Evolutionary conservation across 2,797 vertebrate species (phyloP).

Genomic region (Pitangus sulphuratus): DNA sequence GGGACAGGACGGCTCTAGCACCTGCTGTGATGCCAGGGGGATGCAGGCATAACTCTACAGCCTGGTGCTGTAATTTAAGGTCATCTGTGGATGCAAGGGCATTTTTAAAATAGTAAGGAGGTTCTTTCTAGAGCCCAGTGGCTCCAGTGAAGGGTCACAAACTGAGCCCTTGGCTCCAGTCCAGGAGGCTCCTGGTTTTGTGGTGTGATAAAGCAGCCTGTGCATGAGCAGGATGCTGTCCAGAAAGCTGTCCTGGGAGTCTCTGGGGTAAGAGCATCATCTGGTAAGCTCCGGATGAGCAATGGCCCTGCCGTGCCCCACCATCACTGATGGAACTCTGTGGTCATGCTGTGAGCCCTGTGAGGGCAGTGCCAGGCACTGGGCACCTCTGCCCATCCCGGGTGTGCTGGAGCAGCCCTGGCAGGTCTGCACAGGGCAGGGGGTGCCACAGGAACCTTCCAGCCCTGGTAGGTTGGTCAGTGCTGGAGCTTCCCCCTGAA

Average conservation of each 20-base stretch:
- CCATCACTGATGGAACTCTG: neutral
- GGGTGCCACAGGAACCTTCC: neutral
- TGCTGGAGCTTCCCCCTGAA: neutral
- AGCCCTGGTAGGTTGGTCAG: neutral
- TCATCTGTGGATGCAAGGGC: neutral
- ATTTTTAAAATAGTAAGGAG: neutral
- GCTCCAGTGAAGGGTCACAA: neutral
- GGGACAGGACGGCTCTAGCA: neutral
- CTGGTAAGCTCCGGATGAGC: neutral
- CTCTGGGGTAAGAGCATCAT: fast-evolving
- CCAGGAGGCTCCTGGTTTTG: neutral
- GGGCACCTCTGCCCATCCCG: neutral
- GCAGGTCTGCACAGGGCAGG: neutral
- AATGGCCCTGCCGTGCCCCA: neutral
- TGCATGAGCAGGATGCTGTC: fast-evolving
- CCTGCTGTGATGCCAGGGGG: fast-evolving
- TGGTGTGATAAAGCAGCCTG: fast-evolving
- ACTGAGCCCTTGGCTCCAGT: neutral
- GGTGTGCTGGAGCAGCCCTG: neutral
- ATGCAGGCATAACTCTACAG: neutral
- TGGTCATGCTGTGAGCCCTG: neutral
- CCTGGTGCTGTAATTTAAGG: neutral
- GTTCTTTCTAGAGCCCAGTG: neutral
- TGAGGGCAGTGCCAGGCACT: neutral
- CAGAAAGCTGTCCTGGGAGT: neutral